Evolutionary conservation across 2,113 vertebrate species (phyloP).

Genomic region (Variabilichromis moorii): DNA sequence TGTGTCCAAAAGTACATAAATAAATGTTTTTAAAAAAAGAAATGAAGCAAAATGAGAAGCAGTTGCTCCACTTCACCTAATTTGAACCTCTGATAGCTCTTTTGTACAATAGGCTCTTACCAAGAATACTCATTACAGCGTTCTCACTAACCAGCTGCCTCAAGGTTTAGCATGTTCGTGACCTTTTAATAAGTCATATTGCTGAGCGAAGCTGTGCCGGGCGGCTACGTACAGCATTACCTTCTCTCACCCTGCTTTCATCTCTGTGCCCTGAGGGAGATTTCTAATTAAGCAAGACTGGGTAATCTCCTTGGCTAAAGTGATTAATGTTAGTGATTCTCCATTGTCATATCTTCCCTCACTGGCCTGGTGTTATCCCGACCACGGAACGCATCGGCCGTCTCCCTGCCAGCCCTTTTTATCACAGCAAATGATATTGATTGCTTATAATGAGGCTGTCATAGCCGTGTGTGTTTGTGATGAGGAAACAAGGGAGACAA

Average conservation of each 20-base stretch:
- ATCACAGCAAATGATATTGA: constrained; percentile 33
- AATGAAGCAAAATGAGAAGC: background rate
- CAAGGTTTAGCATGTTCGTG: background rate
- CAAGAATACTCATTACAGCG: background rate
- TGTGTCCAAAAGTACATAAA: background rate
- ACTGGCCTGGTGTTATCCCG: background rate
- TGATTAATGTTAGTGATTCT: constrained; percentile 45
- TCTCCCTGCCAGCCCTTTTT: background rate
- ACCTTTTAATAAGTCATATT: constrained; percentile 33
- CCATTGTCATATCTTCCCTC: constrained; percentile 24
- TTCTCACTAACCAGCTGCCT: background rate
- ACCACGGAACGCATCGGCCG: background rate
- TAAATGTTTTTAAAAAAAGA: background rate
- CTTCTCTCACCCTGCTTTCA: background rate
- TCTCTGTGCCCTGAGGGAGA: background rate
- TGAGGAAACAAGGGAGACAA: background rate
- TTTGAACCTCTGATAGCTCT: background rate
- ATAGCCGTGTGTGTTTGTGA: constrained; percentile 21
- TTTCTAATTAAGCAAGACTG: constrained; percentile 30
- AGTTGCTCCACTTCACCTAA: background rate
- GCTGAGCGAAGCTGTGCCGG: background rate
- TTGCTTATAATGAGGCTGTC: constrained; percentile 41
- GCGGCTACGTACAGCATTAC: background rate
- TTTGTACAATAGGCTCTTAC: background rate
- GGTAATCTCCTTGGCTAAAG: constrained; percentile 17